phyloP scores from a whole-genome alignment of 2,888 invertebrate species.

The Pachliopta kotzebuea region DNA sequence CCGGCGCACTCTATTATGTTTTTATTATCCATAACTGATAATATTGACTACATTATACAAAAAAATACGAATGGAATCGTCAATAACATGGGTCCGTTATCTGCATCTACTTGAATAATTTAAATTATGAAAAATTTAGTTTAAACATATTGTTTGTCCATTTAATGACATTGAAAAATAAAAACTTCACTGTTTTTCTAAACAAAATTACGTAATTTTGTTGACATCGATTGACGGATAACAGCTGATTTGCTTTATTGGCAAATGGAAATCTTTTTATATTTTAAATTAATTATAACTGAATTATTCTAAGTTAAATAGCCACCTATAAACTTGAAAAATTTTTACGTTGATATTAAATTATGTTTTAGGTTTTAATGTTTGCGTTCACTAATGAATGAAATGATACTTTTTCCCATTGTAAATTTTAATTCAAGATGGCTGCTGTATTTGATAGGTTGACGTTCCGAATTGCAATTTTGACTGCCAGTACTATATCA shows the following conservation, averaged over 20 bases:
- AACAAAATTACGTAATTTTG: conserved; percentile 82
- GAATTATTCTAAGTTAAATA: conserved; percentile 13
- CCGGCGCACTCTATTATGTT: conserved; percentile 83
- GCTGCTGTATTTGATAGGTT: conserved; percentile 44
- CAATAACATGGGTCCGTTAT: conserved; percentile 51
- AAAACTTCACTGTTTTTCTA: conserved; percentile 77
- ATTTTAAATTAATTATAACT: conserved; percentile 37
- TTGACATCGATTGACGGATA: conserved; percentile 82
- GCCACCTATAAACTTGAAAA: conserved; percentile 21
- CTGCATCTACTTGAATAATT: conserved; percentile 63
- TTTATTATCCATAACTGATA: conserved; percentile 70
- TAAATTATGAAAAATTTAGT: conserved; percentile 57
- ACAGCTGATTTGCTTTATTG: conserved; percentile 80
- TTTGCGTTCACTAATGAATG: conserved; percentile 60
- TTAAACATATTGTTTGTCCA: conserved; percentile 64
- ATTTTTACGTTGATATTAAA: conserved; percentile 21
- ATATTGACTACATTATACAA: conserved; percentile 72
- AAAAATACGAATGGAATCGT: conserved; percentile 52
- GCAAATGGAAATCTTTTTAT: conserved; percentile 58
- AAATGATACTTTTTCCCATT: conserved; percentile 62
- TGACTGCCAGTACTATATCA: conserved; percentile 31
- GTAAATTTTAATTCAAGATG: conserved; percentile 71
- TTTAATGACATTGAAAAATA: conserved; percentile 71
- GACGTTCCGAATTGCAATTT: conserved; percentile 24
- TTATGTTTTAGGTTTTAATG: conserved; percentile 28